phyloP scores from a whole-genome alignment of 1,140 invertebrate genomes.

The Pseudoatta argentina region DNA sequence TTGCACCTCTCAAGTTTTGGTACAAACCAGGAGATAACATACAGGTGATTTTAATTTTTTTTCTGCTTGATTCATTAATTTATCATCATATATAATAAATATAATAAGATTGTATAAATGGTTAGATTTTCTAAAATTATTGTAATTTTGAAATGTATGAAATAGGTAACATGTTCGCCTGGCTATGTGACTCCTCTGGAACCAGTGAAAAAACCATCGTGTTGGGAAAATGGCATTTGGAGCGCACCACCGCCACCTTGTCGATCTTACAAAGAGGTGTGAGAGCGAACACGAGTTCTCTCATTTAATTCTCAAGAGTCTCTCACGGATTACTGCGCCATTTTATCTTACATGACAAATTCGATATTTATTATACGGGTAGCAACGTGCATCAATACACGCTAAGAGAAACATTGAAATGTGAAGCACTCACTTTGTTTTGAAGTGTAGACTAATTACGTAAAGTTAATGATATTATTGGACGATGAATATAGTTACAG shows the following conservation, averaged over 20 bases:
- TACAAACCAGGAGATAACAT: slow-evolving; percentile 92
- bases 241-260: slow-evolving; percentile 86
- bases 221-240: slow-evolving; percentile 85
- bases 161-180: slow-evolving; percentile 89
- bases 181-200: slow-evolving; percentile 88
- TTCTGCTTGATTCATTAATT: too few species aligned
- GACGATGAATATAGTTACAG: slow-evolving; percentile 23
- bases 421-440: slow-evolving; percentile 16
- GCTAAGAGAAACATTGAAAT: slow-evolving; percentile 7
- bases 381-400: slow-evolving; percentile 14
- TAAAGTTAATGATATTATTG: slow-evolving; percentile 43
- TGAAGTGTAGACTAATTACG: slow-evolving; percentile 21
- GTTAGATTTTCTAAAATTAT: not conserved
- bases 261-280: slow-evolving; percentile 85
- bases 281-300: slow-evolving; percentile 50
- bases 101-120: too few species aligned
- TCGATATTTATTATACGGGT: slow-evolving; percentile 54
- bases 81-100: too few species aligned
- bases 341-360: slow-evolving; percentile 29
- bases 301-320: not conserved
- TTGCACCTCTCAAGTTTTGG: slow-evolving; percentile 91
- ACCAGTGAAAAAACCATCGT: slow-evolving; percentile 83
- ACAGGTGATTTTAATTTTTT: slow-evolving; percentile 77
- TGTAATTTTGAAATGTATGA: not conserved
- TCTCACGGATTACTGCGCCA: not conserved